Evolutionary conservation across 2,797 vertebrate genomes (phyloP).

Genomic region (Gallinago solitaria): DNA sequence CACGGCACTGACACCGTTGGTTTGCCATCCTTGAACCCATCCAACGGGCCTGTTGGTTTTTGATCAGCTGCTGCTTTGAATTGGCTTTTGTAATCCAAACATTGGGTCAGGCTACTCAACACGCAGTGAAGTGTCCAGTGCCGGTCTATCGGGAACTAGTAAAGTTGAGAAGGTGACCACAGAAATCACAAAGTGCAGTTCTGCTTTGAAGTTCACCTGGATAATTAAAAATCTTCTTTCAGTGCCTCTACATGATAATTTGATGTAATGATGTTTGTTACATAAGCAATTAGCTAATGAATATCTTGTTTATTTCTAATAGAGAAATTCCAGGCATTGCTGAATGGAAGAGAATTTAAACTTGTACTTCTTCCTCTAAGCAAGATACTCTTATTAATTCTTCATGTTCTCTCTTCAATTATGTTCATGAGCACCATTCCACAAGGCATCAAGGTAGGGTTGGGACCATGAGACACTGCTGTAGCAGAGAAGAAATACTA

Average conservation of each 20-base stretch:
- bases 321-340: background rate
- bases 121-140: background rate
- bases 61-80: background rate
- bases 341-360: background rate
- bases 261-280: slow-evolving; percentile 38
- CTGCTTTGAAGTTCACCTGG: slow-evolving; percentile 18
- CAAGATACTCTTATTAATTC: background rate
- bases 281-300: slow-evolving; percentile 25
- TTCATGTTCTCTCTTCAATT: background rate
- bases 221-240: background rate
- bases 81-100: background rate
- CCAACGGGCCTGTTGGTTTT: background rate
- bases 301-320: slow-evolving; percentile 21
- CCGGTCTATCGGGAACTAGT: background rate
- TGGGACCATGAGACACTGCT: background rate
- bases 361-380: background rate
- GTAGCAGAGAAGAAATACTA: background rate
- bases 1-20: background rate
- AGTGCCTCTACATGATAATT: background rate
- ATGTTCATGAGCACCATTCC: background rate
- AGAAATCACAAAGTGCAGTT: background rate
- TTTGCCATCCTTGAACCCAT: background rate
- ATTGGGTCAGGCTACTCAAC: background rate
- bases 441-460: background rate
- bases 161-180: background rate